Conservation (phyloP, 2,888 invertebrate genomes). For the Torymus aiolomorphi region DNA sequence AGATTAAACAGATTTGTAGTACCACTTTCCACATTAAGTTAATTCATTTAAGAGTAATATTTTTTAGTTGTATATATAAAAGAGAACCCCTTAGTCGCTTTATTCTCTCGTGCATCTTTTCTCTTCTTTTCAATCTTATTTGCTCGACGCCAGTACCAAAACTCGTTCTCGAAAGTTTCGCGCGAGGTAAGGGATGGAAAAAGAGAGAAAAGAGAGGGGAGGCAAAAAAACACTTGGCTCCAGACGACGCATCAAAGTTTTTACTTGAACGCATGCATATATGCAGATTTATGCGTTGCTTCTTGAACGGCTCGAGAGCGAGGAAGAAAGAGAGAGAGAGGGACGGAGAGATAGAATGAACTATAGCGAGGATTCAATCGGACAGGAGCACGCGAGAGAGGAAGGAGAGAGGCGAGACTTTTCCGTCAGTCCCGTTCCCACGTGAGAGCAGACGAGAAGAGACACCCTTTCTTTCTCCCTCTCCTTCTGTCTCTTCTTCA, state of each 20-base stretch:
- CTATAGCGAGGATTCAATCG: no score
- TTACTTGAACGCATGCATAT: constrained; percentile 70
- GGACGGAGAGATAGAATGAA: constrained; percentile 48
- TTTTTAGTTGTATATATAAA: background rate
- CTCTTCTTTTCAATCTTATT: constrained; percentile 47
- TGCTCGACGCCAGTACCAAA: constrained; percentile 50
- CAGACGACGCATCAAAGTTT: constrained; percentile 66
- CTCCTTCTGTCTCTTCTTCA: constrained; percentile 21
- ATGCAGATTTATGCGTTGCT: constrained; percentile 73
- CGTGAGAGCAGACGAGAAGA: constrained; percentile 53
- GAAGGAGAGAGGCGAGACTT: constrained; percentile 54
- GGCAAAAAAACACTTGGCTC: constrained; percentile 60
- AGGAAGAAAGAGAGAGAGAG: constrained; percentile 60
- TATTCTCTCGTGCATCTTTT: constrained; percentile 40
- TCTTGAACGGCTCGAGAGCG: constrained; percentile 59
- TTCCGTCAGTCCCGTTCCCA: constrained; percentile 58
- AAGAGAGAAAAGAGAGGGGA: constrained; percentile 47
- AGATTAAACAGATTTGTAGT: no score
- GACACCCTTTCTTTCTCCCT: constrained; percentile 31
- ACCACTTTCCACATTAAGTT: no score
- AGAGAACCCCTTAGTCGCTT: constrained; percentile 8
- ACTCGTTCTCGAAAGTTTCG: constrained; percentile 62
- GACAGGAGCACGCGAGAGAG: no score
- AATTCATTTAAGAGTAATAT: no score
- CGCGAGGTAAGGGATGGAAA: constrained; percentile 33